phyloP scores from a whole-genome alignment of 1,140 invertebrate species.

The Drosophila pallidifrons region DNA sequence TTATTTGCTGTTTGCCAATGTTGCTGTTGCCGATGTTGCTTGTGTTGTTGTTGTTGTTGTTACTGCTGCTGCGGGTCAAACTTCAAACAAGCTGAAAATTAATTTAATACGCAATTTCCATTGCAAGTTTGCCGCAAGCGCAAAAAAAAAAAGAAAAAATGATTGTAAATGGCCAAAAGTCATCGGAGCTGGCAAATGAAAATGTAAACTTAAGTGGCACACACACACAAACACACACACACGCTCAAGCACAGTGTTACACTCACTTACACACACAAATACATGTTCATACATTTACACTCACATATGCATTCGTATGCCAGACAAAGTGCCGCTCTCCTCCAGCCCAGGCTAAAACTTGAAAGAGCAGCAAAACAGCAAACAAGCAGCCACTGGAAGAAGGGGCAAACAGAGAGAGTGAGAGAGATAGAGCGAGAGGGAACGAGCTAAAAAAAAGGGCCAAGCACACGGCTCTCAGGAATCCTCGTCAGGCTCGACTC shows the following conservation, averaged over 20 bases:
- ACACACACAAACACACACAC: constrained; percentile 33
- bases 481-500: constrained; percentile 38
- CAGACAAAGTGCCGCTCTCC: constrained; percentile 15
- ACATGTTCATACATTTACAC: constrained; percentile 11
- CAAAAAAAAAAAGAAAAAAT: constrained; percentile 54
- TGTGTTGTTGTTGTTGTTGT: constrained; percentile 24
- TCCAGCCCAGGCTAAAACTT: constrained; percentile 7
- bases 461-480: constrained; percentile 49
- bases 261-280: constrained; percentile 36
- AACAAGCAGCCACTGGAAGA: constrained; percentile 46
- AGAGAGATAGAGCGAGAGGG: background rate
- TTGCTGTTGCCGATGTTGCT: constrained; percentile 38
- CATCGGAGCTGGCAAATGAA: constrained; percentile 79
- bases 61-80: constrained; percentile 59
- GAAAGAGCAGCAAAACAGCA: constrained; percentile 66
- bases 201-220: constrained; percentile 81
- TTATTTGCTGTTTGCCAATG: constrained; percentile 68
- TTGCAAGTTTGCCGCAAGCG: constrained; percentile 47
- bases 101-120: constrained; percentile 79
- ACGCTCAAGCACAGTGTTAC: constrained; percentile 52
- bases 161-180: constrained; percentile 80
- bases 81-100: constrained; percentile 82
- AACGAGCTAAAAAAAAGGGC: constrained; percentile 60
- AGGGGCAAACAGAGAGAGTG: background rate
- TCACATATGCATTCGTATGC: constrained; percentile 5